Evolutionary conservation across 2,888 invertebrate genomes (phyloP).

Genomic region (Alloplasta piceator): DNA sequence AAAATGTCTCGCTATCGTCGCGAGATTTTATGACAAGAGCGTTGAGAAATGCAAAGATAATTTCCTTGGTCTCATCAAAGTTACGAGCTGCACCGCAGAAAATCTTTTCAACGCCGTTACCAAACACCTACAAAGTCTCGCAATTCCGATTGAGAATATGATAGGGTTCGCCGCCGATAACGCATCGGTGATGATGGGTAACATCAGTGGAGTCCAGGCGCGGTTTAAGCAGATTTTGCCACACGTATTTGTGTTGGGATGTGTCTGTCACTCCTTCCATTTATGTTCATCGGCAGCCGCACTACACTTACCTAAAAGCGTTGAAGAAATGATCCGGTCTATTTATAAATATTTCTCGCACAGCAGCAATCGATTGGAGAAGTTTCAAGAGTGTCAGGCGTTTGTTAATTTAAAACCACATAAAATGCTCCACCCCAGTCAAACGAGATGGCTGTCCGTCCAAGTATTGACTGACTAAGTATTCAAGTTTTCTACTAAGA

Average conservation of each 20-base stretch:
- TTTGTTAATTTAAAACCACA: constrained; percentile 45
- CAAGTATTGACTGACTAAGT: constrained; percentile 41
- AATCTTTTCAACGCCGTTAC: constrained; percentile 24
- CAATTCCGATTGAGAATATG: constrained; percentile 43
- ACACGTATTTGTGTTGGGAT: constrained; percentile 42
- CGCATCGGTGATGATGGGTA: constrained; percentile 55
- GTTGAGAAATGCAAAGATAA: constrained; percentile 16
- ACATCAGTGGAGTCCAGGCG: constrained; percentile 44
- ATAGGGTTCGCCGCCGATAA: constrained; percentile 58
- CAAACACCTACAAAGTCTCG: constrained; percentile 16
- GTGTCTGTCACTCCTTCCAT: constrained; percentile 58
- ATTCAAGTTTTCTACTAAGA: constrained; percentile 12
- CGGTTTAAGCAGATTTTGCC: constrained; percentile 46
- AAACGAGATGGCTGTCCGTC: constrained; percentile 52
- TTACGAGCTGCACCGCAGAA: constrained; percentile 52
- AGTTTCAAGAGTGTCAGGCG: constrained; percentile 30
- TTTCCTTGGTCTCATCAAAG: constrained; percentile 42
- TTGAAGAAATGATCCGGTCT: constrained; percentile 45
- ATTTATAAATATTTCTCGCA: constrained; percentile 38
- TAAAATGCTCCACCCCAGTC: constrained; percentile 42
- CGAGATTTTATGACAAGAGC: constrained; percentile 43
- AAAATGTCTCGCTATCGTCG: constrained; percentile 55
- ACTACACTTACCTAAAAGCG: constrained; percentile 31
- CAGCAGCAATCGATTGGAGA: constrained; percentile 47
- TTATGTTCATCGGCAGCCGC: constrained; percentile 53